These are phyloP conservation scores for Atherinomorus stipes DNA, from an alignment of 2,113 vertebrate species.

Conservation along the genomic window DNA sequence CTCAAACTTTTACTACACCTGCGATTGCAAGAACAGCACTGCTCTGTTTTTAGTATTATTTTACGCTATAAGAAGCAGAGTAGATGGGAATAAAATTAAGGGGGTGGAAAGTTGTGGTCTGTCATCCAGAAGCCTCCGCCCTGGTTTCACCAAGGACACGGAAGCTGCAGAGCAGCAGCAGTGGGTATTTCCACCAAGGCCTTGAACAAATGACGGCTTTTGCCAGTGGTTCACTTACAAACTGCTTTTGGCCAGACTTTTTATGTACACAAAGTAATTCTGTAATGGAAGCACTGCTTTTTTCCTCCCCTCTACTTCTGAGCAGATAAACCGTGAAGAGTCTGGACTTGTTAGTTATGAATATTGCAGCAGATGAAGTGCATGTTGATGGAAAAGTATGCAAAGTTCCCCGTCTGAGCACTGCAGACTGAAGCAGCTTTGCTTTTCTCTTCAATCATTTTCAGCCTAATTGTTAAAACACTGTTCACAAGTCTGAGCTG, in stretches of 20 bases:
- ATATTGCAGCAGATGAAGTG: neutral
- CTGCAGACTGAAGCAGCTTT: neutral
- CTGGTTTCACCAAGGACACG: slow-evolving; percentile 44
- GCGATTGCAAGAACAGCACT: slow-evolving; percentile 36
- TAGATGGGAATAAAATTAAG: slow-evolving; percentile 21
- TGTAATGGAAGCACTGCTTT: slow-evolving; percentile 22
- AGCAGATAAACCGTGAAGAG: neutral
- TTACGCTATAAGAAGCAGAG: slow-evolving; percentile 22
- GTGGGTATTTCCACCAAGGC: slow-evolving; percentile 28
- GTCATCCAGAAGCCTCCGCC: slow-evolving; percentile 21
- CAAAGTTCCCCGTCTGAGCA: neutral
- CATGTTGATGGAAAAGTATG: neutral
- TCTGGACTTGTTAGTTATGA: neutral
- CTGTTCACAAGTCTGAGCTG: neutral
- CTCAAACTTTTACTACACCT: slow-evolving; percentile 48
- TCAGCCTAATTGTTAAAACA: neutral
- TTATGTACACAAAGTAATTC: slow-evolving; percentile 47
- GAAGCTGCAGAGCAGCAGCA: slow-evolving; percentile 22
- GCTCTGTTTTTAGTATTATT: slow-evolving; percentile 23
- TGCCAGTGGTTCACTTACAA: slow-evolving; percentile 37
- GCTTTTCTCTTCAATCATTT: neutral
- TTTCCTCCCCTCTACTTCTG: neutral
- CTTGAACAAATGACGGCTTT: slow-evolving; percentile 49
- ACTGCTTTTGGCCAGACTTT: slow-evolving; percentile 49
- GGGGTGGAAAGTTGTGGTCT: slow-evolving; percentile 37